These are phyloP conservation scores for Indicator maculatus DNA, from an alignment of 2,113 vertebrate species.

Conservation along the genomic window DNA sequence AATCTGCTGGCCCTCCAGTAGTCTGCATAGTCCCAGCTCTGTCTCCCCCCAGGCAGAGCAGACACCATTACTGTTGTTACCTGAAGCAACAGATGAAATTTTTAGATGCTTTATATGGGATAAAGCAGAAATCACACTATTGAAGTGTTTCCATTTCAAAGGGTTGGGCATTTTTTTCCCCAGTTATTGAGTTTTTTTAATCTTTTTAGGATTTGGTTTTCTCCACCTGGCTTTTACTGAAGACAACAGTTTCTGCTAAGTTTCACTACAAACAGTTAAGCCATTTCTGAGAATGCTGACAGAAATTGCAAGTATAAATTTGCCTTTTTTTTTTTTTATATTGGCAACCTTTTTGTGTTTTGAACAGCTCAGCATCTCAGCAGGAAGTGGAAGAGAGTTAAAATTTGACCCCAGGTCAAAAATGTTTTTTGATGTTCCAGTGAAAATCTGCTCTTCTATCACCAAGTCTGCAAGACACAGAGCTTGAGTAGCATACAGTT, in stretches of 20 bases:
- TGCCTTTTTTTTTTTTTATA: background rate
- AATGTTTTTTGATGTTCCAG: background rate
- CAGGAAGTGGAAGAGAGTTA: constrained; percentile 29
- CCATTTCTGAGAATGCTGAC: background rate
- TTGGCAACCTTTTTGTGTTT: background rate
- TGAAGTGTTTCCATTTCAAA: background rate
- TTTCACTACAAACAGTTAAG: constrained; percentile 14
- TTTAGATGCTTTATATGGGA: background rate
- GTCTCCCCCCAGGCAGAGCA: background rate
- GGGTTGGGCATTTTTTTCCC: background rate
- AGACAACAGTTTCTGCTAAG: background rate
- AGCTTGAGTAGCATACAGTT: background rate
- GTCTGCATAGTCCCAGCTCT: background rate
- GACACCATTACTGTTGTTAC: background rate
- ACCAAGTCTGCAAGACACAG: background rate
- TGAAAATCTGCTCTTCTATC: constrained; percentile 8
- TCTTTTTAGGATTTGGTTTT: background rate
- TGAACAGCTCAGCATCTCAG: constrained; percentile 30
- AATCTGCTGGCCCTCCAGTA: background rate
- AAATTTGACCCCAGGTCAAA: constrained; percentile 23
- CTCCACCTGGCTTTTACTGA: background rate
- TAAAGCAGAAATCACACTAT: background rate
- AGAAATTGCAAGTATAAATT: background rate
- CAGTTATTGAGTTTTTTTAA: background rate
- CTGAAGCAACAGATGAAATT: background rate